Conservation (phyloP, 2,113 vertebrate species). For the Lepisosteus osseus region DNA sequence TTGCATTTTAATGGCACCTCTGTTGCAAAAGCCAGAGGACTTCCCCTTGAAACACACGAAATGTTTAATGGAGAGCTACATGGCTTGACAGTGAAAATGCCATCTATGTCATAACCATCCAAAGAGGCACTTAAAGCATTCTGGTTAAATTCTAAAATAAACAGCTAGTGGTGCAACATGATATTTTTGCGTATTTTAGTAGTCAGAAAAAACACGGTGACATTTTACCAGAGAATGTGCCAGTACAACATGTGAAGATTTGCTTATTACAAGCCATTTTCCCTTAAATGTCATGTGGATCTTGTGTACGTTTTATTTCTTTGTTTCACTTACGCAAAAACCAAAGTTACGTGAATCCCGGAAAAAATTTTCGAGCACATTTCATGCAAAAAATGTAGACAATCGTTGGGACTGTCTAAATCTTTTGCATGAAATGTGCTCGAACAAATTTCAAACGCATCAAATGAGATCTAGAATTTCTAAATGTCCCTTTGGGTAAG, state of each 20-base stretch:
- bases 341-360: background rate
- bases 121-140: too few relatives aligned
- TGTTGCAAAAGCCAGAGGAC: constrained; percentile 1
- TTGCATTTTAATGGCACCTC: constrained; percentile 38
- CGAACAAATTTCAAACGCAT: background rate
- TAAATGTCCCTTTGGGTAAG: background rate
- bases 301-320: background rate
- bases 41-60: background rate
- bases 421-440: too few relatives aligned
- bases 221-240: background rate
- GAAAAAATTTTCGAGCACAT: background rate
- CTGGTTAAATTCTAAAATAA: too few relatives aligned
- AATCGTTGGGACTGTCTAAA: too few relatives aligned
- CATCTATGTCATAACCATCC: background rate
- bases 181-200: constrained; percentile 9
- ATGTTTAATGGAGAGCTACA: background rate
- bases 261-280: background rate
- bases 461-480: background rate
- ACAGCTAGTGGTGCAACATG: background rate
- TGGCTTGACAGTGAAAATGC: constrained; percentile 1
- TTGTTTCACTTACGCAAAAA: constrained; percentile 3
- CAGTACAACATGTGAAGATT: background rate
- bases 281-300: background rate
- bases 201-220: constrained; percentile 5
- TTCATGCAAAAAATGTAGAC: background rate